Base-by-base conservation (phyloP, 2,113 vertebrate species). In the Erythrolamprus reginae region DNA sequence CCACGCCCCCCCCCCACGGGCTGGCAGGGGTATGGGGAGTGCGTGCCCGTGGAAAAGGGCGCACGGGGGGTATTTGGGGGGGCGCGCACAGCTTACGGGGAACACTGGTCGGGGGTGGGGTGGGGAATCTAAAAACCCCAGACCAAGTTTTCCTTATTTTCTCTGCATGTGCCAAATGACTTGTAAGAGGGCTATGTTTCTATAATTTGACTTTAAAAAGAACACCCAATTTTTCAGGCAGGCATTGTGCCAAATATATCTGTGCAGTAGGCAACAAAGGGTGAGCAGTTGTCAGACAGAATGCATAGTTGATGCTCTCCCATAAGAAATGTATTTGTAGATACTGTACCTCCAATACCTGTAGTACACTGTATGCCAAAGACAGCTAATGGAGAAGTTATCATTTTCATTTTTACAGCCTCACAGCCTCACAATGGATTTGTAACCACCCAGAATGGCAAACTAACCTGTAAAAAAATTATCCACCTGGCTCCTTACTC, bases 401-500 rank as follows among this genome's bases (percentile, higher is more conserved):
- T 38, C 1, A 38, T 70, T 70, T 77, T 77, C 52, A 94, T 0
- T 70, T 90, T 96, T 93, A 48, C 89, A 99, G 98, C 95, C 95
- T 89, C 90, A 6, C 91, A 93, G 85, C 7, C 13, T 70, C 94
- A 97, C 10, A 21, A 0, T 7, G 96, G 95, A 48, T 96, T 98
- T 82, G 96, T 99, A 96, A 95, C 97, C 45, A 98, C 98, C 0
- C 82, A 94, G 23, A 96, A 97, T 77, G 98, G 99, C 21, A 97
- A 96, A 23, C 89, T 99, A n/a, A 90, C 38, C 21, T 98, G 98
- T 92, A 98, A 97, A 89, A 98, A 97, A 88, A 98, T 99, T 89
- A 97, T 99, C 88, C 98, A 99, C 15, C 65, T 99, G 45, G 9
- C 89, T 92, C 96, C 97, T 1, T 1, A 88, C 82, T 88, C 88